Evolutionary conservation across 2,797 vertebrate genomes (phyloP).

Genomic region (Chromis chromis): DNA sequence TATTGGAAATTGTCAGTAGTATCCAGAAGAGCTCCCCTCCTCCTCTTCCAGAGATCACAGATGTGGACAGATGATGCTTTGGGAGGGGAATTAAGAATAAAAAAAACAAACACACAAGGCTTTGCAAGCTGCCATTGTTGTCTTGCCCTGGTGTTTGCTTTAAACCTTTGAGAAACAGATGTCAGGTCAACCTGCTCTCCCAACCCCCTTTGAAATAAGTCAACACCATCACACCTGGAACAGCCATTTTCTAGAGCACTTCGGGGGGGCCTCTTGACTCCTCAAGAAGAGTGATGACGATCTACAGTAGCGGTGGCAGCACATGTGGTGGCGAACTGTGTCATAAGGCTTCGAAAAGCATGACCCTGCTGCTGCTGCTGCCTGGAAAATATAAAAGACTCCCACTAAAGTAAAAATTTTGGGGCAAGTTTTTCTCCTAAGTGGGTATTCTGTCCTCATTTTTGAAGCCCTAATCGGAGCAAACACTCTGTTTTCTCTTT

Average conservation of each 20-base stretch:
- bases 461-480: slow-evolving; percentile 47
- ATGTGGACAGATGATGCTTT: slow-evolving; percentile 24
- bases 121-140: slow-evolving; percentile 6
- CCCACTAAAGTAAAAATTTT: slow-evolving; percentile 2
- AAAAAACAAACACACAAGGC: slow-evolving; percentile 5
- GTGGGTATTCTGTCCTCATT: slow-evolving; percentile 55
- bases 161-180: slow-evolving; percentile 57
- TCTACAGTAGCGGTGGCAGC: slow-evolving; percentile 34
- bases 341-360: slow-evolving; percentile 20
- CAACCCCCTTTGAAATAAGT: slow-evolving; percentile 60
- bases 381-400: slow-evolving; percentile 34
- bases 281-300: slow-evolving; percentile 28
- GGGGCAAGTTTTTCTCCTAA: slow-evolving; percentile 19
- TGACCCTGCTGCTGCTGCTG: slow-evolving; percentile 1
- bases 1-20: slow-evolving; percentile 26
- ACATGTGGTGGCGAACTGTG: slow-evolving; percentile 30
- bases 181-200: slow-evolving; percentile 53
- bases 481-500: slow-evolving; percentile 37
- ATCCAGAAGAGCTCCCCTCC: slow-evolving; percentile 15
- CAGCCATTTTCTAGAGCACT: slow-evolving; percentile 75
- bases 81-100: slow-evolving; percentile 14
- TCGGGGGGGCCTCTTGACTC: slow-evolving; percentile 21
- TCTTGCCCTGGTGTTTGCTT: slow-evolving; percentile 7
- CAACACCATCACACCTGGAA: slow-evolving; percentile 67
- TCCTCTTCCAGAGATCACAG: slow-evolving; percentile 21